These are phyloP conservation scores for Yasuhikotakia modesta DNA, from an alignment of 2,797 vertebrate species.

Conservation along the genomic window DNA sequence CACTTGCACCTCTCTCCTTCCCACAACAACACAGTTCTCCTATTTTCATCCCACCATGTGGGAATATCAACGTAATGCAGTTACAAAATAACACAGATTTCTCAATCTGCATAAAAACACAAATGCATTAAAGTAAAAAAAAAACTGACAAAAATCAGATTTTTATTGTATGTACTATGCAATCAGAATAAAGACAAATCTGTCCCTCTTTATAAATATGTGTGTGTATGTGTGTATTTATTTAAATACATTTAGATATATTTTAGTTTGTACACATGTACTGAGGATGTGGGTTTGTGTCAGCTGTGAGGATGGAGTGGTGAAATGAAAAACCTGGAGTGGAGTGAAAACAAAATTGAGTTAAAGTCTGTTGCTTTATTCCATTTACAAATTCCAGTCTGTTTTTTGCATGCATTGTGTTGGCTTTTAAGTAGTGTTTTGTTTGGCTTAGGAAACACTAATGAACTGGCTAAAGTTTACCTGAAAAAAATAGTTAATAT, in stretches of 20 bases:
- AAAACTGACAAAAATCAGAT: neutral
- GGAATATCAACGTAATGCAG: neutral
- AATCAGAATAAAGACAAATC: too few species aligned
- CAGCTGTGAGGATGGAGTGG: neutral
- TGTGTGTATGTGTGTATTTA: neutral
- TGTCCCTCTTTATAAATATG: neutral
- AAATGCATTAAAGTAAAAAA: neutral
- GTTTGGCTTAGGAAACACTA: too few species aligned
- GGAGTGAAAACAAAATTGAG: neutral
- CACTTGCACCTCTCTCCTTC: neutral
- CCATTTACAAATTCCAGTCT: too few species aligned
- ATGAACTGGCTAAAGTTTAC: too few species aligned
- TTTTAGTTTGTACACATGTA: neutral
- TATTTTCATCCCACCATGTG: neutral
- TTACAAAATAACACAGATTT: neutral
- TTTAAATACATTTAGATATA: neutral
- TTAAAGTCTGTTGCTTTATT: too few species aligned
- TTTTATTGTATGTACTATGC: too few species aligned
- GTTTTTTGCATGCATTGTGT: too few species aligned
- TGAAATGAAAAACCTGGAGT: neutral
- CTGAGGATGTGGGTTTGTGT: neutral
- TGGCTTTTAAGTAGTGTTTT: too few species aligned
- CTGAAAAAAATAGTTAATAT: too few species aligned
- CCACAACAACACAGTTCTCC: neutral
- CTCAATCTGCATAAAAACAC: neutral